Evolutionary conservation across 1,140 invertebrate genomes (phyloP).

Genomic region (Drosophila pachea): DNA sequence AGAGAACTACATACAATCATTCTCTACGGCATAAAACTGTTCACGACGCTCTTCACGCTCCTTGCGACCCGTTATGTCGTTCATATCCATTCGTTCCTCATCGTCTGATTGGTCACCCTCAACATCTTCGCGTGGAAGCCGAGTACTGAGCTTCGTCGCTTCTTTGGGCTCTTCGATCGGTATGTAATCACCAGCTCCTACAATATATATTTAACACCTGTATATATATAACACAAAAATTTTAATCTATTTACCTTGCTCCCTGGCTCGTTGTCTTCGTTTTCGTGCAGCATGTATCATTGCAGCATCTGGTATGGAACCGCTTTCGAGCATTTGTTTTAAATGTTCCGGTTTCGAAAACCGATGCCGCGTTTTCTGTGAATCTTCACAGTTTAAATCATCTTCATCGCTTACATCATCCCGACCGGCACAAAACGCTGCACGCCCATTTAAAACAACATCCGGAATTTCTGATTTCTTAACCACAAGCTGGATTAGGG

Average conservation of each 20-base stretch:
- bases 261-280: constrained; percentile 88
- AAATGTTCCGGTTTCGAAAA: constrained; percentile 85
- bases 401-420: constrained; percentile 88
- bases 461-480: constrained; percentile 81
- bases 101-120: constrained; percentile 86
- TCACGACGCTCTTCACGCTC: constrained; percentile 89
- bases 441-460: constrained; percentile 87
- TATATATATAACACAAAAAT: too few relatives aligned
- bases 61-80: constrained; percentile 85
- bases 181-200: constrained; percentile 86
- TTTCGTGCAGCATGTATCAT: constrained; percentile 97
- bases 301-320: constrained; percentile 96
- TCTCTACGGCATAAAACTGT: constrained; percentile 88
- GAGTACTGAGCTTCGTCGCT: constrained; percentile 79
- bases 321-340: constrained; percentile 87
- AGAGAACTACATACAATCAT: constrained; percentile 82
- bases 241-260: constrained; percentile 58
- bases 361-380: constrained; percentile 79
- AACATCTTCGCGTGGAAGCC: constrained; percentile 92
- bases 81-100: constrained; percentile 88
- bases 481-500: constrained; percentile 80
- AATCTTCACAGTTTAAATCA: constrained; percentile 72
- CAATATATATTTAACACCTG: neutral
- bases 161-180: constrained; percentile 85
- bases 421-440: constrained; percentile 87